phyloP scores from a whole-genome alignment of 2,113 vertebrate genomes.

The Limanda limanda region DNA sequence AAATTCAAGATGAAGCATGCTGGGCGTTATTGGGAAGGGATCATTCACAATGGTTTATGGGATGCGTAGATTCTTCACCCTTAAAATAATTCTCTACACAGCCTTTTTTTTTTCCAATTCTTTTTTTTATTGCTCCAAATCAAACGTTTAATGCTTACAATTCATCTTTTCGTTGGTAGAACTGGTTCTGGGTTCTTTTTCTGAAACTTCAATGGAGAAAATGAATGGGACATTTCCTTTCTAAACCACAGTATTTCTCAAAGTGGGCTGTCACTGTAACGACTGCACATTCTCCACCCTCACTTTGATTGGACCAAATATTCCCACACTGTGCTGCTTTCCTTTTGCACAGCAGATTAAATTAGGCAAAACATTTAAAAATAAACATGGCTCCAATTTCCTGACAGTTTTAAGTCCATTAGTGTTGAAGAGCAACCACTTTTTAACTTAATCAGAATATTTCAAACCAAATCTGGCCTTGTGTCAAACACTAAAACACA shows the following conservation, averaged over 20 bases:
- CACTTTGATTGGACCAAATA: background rate
- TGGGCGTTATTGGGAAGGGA: too few relatives aligned
- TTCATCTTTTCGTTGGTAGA: too few relatives aligned
- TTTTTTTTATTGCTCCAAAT: too few relatives aligned
- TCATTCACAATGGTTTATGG: too few relatives aligned
- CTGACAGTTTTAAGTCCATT: slow-evolving; percentile 8
- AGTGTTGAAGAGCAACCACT: background rate
- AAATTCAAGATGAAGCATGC: too few relatives aligned
- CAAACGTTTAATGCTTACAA: too few relatives aligned
- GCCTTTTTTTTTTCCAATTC: too few relatives aligned
- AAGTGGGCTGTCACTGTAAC: background rate
- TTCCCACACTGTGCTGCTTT: background rate
- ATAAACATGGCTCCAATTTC: slow-evolving; percentile 6
- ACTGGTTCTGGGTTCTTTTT: too few relatives aligned
- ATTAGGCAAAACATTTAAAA: background rate
- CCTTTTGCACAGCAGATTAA: background rate
- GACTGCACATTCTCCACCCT: background rate
- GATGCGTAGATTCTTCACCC: too few relatives aligned
- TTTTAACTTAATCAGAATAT: slow-evolving; percentile 1
- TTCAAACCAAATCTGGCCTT: slow-evolving; percentile 23
- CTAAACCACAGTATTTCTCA: background rate
- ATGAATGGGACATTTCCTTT: too few relatives aligned
- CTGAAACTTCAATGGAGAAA: too few relatives aligned
- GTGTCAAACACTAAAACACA: slow-evolving; percentile 29
- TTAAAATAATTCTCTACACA: too few relatives aligned